Conservation (phyloP, 2,797 vertebrate genomes). For the Eidolon dupreanum region DNA sequence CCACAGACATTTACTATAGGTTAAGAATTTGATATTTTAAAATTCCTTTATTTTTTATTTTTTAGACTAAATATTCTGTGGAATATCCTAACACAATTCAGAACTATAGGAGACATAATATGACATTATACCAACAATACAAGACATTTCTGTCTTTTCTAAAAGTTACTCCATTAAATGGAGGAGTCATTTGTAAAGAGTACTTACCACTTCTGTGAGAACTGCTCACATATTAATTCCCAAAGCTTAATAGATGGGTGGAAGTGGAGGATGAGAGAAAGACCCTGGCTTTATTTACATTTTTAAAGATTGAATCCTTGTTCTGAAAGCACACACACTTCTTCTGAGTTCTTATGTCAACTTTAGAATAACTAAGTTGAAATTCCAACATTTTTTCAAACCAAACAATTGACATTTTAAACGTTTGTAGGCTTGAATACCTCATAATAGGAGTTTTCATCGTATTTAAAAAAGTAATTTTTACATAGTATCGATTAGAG, state of each 20-base stretch:
- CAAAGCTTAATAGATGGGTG: conserved; percentile 62
- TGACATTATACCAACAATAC: not conserved
- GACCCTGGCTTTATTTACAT: not conserved
- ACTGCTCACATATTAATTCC: conserved; percentile 69
- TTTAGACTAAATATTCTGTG: not conserved
- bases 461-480: conserved; percentile 43
- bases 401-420: conserved; percentile 4
- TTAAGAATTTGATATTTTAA: not conserved
- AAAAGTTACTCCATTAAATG: conserved; percentile 51
- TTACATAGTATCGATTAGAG: not conserved
- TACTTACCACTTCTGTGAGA: conserved; percentile 61
- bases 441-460: not conserved
- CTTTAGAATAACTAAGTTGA: conserved; percentile 42
- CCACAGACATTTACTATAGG: not conserved
- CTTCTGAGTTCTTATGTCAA: conserved; percentile 59
- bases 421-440: not conserved
- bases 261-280: conserved; percentile 2
- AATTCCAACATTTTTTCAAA: conserved; percentile 64
- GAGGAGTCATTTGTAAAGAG: conserved; percentile 15
- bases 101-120: not conserved
- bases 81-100: not conserved
- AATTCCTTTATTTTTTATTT: conserved; percentile 6
- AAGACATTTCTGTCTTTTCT: conserved; percentile 51
- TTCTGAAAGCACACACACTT: conserved; percentile 59
- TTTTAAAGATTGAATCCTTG: conserved; percentile 53